Evolutionary conservation across 2,797 vertebrate genomes (phyloP), one percentile per base, ranked within the genome.

Genomic region (Falco berigora): DNA sequence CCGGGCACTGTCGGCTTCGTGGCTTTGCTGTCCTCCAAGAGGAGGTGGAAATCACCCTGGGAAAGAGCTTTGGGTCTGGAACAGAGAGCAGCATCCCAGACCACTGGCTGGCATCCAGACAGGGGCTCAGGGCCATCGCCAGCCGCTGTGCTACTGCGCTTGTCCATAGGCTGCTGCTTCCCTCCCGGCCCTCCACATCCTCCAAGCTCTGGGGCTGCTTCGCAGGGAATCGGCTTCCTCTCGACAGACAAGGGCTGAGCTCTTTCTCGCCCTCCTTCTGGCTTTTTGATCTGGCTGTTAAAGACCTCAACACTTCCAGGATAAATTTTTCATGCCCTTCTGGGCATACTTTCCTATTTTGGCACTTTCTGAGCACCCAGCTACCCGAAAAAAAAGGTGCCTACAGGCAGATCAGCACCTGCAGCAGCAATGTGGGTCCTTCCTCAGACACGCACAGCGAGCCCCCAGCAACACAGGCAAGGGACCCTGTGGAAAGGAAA

Each of bases 1-100:
- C 42, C 1, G 2, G 77, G 53, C 32, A 27, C 36, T 0, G 1
- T 6, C 1, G 17, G 56, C 36, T 81, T 17, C 0, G 1, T 62
- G 86, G 56, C 9, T 88, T 72, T 90, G 53, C n/a, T 59, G 69
- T 17, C 53, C 56, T 82, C 4, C 4, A 6, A 17, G 58, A 19
- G 47, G 13, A 52, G 69, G 14, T 1, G 12, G 34, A 32, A n/a
- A 36, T 8, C 32, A 61, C 36, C 46, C 47, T 12, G n/a, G 63
- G 40, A 50, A 61, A 4, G 13, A 56, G 55, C 28, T 76, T 47
- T 18, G 55, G 55, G 15, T 10, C 7, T n/a, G 83, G 71, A 56
- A 18, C 17, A 24, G 56, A 55, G 46, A 32, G 53, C 67, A 83
- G 56, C n/a, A 30, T 1, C 66, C 66, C 64, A 40, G 30, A 17